Evolutionary conservation across 2,888 invertebrate genomes (phyloP).

Genomic region (Meiosimyza platycephala): DNA sequence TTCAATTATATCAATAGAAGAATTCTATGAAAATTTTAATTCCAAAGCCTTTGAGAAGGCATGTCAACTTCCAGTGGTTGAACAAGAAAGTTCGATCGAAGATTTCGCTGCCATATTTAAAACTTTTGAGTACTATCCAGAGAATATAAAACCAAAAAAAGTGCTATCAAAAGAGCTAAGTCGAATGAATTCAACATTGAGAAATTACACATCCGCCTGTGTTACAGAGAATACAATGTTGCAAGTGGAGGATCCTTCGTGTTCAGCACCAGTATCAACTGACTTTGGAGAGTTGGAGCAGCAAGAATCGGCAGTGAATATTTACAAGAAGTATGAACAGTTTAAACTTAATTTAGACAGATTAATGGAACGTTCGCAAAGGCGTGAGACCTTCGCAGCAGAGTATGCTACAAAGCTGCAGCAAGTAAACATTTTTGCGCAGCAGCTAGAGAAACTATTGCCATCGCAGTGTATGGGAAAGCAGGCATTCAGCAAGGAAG

Average conservation of each 20-base stretch:
- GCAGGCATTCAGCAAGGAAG: conserved; percentile 52
- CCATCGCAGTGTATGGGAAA: conserved; percentile 43
- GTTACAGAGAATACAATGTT: not conserved
- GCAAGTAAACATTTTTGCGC: conserved; percentile 54
- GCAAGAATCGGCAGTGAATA: conserved; percentile 47
- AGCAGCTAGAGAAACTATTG: conserved; percentile 57
- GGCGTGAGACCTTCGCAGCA: conserved; percentile 40
- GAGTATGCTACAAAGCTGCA: conserved; percentile 50
- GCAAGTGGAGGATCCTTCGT: conserved; percentile 36
- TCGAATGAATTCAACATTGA: conserved; percentile 50
- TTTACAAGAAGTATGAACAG: conserved; percentile 53
- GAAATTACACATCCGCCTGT: conserved; percentile 28
- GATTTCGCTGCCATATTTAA: conserved; percentile 57
- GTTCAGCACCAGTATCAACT: conserved; percentile 40
- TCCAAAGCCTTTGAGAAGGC: conserved; percentile 47
- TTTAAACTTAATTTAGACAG: conserved; percentile 54
- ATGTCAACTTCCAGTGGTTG: conserved; percentile 45
- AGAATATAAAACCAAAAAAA: conserved; percentile 54
- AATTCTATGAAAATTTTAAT: conserved; percentile 53
- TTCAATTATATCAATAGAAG: conserved; percentile 50
- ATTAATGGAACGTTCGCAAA: conserved; percentile 46
- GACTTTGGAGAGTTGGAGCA: conserved; percentile 43
- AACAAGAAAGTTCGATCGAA: conserved; percentile 46
- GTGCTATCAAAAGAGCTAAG: conserved; percentile 50
- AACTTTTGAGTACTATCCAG: conserved; percentile 57